Conservation (phyloP, 2,797 vertebrate species). For the Coccyzus lansbergi region DNA sequence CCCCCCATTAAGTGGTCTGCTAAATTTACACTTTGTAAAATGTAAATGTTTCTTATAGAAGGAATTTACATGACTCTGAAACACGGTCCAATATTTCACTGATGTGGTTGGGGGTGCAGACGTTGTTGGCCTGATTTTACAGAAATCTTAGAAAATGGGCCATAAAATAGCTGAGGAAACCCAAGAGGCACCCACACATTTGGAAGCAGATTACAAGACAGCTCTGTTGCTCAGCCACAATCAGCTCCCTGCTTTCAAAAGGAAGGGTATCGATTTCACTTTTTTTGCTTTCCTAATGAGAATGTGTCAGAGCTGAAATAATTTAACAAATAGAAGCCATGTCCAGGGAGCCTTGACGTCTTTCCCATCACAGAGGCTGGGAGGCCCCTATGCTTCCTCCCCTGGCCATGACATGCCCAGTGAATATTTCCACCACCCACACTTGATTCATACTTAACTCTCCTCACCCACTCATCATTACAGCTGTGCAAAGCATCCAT, state of each 20-base stretch:
- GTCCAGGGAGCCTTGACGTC: conserved; percentile 22
- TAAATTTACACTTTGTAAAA: conserved; percentile 73
- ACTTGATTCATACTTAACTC: conserved; percentile 41
- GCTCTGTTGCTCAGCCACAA: conserved; percentile 71
- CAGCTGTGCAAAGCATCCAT: conserved; percentile 53
- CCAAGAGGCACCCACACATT: conserved; percentile 77
- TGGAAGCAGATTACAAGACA: conserved; percentile 83
- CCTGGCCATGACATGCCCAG: conserved; percentile 29
- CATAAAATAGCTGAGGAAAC: conserved; percentile 80
- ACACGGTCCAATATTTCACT: conserved; percentile 51
- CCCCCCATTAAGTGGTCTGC: conserved; percentile 4
- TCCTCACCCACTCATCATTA: conserved; percentile 58
- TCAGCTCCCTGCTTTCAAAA: conserved; percentile 68
- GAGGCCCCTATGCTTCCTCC: conserved; percentile 25
- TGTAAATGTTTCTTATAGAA: conserved; percentile 66
- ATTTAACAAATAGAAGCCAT: conserved; percentile 44
- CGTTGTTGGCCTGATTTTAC: conserved; percentile 51
- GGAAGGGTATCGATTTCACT: conserved; percentile 72
- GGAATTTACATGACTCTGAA: conserved; percentile 67
- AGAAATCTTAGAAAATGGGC: conserved; percentile 79
- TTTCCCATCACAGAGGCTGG: background rate
- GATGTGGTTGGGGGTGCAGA: conserved; percentile 75
- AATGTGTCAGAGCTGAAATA: conserved; percentile 67
- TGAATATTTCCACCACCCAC: conserved; percentile 70
- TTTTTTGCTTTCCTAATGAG: conserved; percentile 73